Conservation (phyloP, 2,797 vertebrate genomes). For the Poecilia picta region DNA sequence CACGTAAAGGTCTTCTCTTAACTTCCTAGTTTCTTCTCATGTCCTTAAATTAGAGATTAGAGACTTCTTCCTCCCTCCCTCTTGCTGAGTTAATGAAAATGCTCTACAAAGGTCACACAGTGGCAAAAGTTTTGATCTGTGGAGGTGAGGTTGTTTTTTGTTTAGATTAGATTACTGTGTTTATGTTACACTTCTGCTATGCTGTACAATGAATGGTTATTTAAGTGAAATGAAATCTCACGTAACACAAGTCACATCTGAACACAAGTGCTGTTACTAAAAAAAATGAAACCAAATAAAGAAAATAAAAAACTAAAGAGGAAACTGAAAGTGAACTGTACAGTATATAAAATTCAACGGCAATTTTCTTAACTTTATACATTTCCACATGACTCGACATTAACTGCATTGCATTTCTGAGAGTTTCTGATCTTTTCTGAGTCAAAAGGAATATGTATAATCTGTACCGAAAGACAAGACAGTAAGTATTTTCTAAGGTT, state of each 20-base stretch:
- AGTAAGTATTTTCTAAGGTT: neutral
- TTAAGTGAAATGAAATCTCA: neutral
- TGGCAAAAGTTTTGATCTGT: constrained; percentile 27
- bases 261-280: neutral
- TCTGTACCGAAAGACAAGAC: neutral
- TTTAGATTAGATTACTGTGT: constrained; percentile 22
- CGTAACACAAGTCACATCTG: neutral
- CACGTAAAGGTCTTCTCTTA: constrained; percentile 57
- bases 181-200: neutral
- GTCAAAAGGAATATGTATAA: neutral
- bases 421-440: neutral
- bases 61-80: constrained; percentile 26
- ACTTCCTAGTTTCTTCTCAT: constrained; percentile 62
- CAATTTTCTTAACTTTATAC: constrained; percentile 4
- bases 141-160: neutral
- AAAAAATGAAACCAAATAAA: neutral
- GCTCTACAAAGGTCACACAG: constrained; percentile 49
- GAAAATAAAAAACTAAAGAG: neutral
- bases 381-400: constrained; percentile 10
- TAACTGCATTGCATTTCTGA: constrained; percentile 4
- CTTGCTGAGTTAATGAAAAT: constrained; percentile 61
- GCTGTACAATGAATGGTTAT: neutral
- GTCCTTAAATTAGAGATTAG: constrained; percentile 66
- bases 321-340: neutral
- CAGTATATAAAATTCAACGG: constrained; percentile 6